A percentile compares a stretch with the other conserved stretches of the same genome.
Conservation (phyloP, 35 echinoderm and acorn worm species). For the Patiria miniata region DNA sequence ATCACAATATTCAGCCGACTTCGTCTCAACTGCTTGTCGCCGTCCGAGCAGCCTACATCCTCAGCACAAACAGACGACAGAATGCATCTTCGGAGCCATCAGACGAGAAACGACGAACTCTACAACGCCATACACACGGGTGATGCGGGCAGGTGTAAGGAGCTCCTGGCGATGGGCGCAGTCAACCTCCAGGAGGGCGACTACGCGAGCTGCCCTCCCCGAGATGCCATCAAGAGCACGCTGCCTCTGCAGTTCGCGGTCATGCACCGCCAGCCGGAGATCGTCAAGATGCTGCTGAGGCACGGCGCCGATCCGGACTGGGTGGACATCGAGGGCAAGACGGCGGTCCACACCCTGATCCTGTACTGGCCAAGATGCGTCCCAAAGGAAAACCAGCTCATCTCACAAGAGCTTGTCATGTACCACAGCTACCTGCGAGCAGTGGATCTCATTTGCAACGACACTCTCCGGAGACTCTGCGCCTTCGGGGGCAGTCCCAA, state of each 20-base stretch:
- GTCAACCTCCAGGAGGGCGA: not conserved
- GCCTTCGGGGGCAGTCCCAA: conserved; percentile 4
- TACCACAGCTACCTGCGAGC: not conserved
- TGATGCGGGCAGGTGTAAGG: not conserved
- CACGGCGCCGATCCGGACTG: not conserved
- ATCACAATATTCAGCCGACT: not conserved
- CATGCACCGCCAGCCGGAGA: not conserved
- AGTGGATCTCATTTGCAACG: not conserved
- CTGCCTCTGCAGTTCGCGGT: not conserved
- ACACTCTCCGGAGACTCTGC: not conserved
- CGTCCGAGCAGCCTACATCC: not conserved
- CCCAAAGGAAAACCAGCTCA: not conserved
- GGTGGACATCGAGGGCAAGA: conserved; percentile 2
- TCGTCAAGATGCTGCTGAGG: not conserved
- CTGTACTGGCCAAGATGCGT: conserved; percentile 10
- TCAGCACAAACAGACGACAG: not conserved
- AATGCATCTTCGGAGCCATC: not conserved
- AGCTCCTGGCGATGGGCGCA: conserved; percentile 1
- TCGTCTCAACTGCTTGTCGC: not conserved
- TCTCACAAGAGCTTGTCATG: not conserved
- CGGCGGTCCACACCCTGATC: not conserved
- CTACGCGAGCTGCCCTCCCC: not conserved
- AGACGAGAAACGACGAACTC: not conserved
- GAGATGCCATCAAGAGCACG: not conserved
- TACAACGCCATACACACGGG: not conserved